Base-by-base conservation (phyloP, 2,113 vertebrate genomes). In the Paraplagusia blochii region DNA sequence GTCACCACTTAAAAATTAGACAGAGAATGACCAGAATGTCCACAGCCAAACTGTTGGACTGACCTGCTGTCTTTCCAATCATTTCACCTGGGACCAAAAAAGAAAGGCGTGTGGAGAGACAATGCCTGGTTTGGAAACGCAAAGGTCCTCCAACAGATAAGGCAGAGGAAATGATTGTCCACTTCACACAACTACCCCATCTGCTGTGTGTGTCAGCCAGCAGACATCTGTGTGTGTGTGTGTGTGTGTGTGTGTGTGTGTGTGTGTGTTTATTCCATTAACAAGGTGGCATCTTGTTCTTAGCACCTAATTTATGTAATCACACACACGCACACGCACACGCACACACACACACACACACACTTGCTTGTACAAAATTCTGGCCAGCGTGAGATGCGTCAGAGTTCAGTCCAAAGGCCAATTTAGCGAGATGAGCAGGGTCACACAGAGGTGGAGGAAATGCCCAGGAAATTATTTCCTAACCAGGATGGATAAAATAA, bases 401-500 rank as follows among this genome's bases (percentile, higher is more conserved):
- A 63, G 58, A 43, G 51, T 79, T 82, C 80, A 76, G 66, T 71
- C 74, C 70, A 69, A 67, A 77, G 74, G 50, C 65, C 61, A 75
- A 79, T 79, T 78, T 74, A 74, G 68, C 15, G 35, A 16, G 22
- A 13, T 40, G 58, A 65, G 56, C 52, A 47, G 40, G 60, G 59
- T 53, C 50, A 22, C 56, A 74, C 72, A 85, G 35, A 53, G 80
- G 79, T 79, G 36, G 76, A 77, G 61, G 53, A 34, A 17, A 57
- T 66, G 22, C 19, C 54, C 68, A 79, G 84, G 80, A 88, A 84
- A 89, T 76, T 35, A 88, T 77, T 89, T 80, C 68, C 65, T 81
- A n/a, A 29, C 72, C 78, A 85, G 85, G 82, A 87, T 82, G 71
- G 81, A 86, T 83, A 76, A 81, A n/a, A n/a, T n/a, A n/a, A n/a